Evolutionary conservation across 2,888 invertebrate species (phyloP), one percentile per base, ranked within the genome.

Genomic region (Chalcis sispes): DNA sequence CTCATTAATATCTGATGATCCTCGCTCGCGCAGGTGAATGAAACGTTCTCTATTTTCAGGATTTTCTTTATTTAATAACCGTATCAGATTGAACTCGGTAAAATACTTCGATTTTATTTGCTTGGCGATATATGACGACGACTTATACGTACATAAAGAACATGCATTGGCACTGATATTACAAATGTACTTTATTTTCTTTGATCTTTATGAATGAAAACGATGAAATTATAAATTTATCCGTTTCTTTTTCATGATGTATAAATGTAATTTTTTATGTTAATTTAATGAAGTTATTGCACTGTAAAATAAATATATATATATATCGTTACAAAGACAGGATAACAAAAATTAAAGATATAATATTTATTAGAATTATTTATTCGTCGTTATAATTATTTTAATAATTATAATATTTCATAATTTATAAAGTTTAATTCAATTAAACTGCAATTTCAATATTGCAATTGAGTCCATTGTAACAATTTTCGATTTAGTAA

Each of bases 1-100:
- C 42, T 42, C 2, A 42, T 42, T 42, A 4, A 42, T 36, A 10
- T 13, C 15, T 42, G 15, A 4, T 13, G 42, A 13, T 42, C n/a
- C n/a, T 42, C 2, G 15, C 15, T 42, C 42, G 42, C 15, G 42
- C 42, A 15, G 15, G 7, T 8, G 13, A 42, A 13, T 42, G 15
- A 13, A 42, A 42, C 15, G 8, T 42, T 52, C 52, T 52, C 25
- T 52, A 25, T 25, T 52, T 52, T 52, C 52, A 52, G 25, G 18
- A 23, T 8, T 15, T 25, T 52, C n/a, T 52, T 52, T 52, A 52
- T 52, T 52, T 52, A 23, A 52, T 52, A 52, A 42, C 15, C 42
- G 15, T 8, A 42, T 2, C 13, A 4, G 42, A 42, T 13, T 13
- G 15, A 42, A 42, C 13, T 15, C n/a, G n/a, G n/a, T n/a, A n/a